Conservation (phyloP, 35 echinoderm and acorn worm species). For the Ptychodera flava region DNA sequence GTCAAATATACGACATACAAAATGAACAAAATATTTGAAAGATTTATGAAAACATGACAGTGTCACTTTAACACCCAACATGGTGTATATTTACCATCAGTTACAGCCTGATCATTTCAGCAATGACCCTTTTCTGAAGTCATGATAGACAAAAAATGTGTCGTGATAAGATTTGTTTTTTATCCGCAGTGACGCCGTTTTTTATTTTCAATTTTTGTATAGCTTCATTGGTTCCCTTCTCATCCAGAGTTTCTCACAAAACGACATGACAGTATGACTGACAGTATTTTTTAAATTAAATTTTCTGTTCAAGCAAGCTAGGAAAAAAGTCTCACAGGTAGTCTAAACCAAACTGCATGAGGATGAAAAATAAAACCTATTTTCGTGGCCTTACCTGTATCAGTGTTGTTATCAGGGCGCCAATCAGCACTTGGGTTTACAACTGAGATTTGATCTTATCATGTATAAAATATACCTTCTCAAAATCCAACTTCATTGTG, state of each 20-base stretch:
- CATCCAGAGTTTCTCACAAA: not conserved
- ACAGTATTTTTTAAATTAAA: not conserved
- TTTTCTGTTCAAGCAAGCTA: not conserved
- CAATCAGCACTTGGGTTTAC: too few relatives aligned
- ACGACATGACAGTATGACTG: not conserved
- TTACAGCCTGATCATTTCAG: not conserved
- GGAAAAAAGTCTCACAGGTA: too few relatives aligned
- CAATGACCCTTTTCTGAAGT: not conserved
- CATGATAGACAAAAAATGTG: not conserved
- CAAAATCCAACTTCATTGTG: too few relatives aligned
- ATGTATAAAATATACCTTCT: too few relatives aligned
- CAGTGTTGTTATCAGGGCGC: too few relatives aligned
- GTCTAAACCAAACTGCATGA: too few relatives aligned
- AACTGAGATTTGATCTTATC: too few relatives aligned
- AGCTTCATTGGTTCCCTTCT: not conserved
- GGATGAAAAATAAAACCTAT: too few relatives aligned
- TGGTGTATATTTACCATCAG: not conserved
- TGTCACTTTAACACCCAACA: not conserved
- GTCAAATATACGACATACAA: too few relatives aligned
- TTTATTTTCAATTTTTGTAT: not conserved
- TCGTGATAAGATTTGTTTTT: not conserved
- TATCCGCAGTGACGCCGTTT: not conserved
- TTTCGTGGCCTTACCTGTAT: too few relatives aligned
- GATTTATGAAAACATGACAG: too few relatives aligned
- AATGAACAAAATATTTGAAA: too few relatives aligned